phyloP scores from a whole-genome alignment of 2,888 invertebrate genomes.

The Stomorhina lunata region DNA sequence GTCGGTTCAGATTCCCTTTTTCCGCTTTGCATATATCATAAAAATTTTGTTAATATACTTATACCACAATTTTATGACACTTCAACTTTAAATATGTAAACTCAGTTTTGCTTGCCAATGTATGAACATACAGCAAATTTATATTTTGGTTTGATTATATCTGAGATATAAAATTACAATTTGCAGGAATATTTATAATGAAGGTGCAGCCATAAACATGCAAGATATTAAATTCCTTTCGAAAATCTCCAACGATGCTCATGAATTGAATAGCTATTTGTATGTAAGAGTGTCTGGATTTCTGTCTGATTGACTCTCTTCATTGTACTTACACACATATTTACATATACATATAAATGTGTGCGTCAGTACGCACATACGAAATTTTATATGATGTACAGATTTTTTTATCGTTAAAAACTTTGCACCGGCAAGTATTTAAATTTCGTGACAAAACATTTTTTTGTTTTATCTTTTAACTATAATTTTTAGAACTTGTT shows the following conservation, averaged over 20 bases:
- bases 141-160: constrained; percentile 52
- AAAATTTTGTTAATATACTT: too few species aligned
- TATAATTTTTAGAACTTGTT: too few species aligned
- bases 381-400: constrained; percentile 21
- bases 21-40: too few species aligned
- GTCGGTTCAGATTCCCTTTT: too few species aligned
- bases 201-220: constrained; percentile 65
- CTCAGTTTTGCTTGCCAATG: too few species aligned
- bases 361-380: constrained; percentile 2
- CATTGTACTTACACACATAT: not conserved
- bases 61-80: too few species aligned
- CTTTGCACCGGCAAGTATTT: not conserved
- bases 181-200: constrained; percentile 57
- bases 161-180: constrained; percentile 61
- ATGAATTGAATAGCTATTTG: constrained; percentile 29
- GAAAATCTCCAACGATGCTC: constrained; percentile 52
- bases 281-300: constrained; percentile 4
- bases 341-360: constrained; percentile 3
- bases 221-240: constrained; percentile 63
- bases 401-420: constrained; percentile 1
- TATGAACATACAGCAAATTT: constrained; percentile 3
- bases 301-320: not conserved
- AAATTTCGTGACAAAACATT: too few species aligned
- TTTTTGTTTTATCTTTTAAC: too few species aligned
- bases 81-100: too few species aligned